Conservation (phyloP, 2,113 vertebrate species). For the Parus major region DNA sequence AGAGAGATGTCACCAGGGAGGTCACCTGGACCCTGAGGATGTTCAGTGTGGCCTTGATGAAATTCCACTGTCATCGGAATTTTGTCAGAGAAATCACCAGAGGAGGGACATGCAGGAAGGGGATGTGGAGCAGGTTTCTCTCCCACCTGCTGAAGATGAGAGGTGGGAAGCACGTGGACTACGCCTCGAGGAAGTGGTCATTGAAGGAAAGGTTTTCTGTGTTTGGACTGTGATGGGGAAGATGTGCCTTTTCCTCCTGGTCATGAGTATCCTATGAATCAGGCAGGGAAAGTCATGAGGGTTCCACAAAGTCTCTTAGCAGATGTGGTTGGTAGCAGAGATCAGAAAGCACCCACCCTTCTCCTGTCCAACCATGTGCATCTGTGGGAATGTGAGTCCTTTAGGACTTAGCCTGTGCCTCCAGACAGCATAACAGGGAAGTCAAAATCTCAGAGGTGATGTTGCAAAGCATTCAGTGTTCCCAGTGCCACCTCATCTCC, state of each 20-base stretch:
- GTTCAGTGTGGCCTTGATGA: neutral
- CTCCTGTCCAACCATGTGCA: neutral
- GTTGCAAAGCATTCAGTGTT: rapidly evolving
- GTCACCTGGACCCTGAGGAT: neutral
- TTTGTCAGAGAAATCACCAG: neutral
- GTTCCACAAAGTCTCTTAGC: neutral
- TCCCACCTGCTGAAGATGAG: neutral
- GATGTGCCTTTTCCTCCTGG: neutral
- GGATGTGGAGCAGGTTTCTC: neutral
- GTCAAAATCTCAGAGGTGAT: neutral
- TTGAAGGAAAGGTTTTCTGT: neutral
- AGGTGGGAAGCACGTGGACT: neutral
- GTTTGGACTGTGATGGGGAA: neutral
- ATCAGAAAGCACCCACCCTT: neutral
- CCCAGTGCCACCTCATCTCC: rapidly evolving
- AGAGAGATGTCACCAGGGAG: neutral
- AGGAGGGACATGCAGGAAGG: neutral
- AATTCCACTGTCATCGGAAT: neutral
- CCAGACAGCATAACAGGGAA: rapidly evolving
- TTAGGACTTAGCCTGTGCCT: neutral
- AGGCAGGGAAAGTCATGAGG: neutral
- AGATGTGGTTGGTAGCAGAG: neutral
- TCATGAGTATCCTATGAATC: rapidly evolving
- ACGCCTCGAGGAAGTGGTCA: rapidly evolving
- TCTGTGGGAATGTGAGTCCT: neutral